Base-by-base conservation (phyloP, 1,140 invertebrate species). In the Hestina assimilis region DNA sequence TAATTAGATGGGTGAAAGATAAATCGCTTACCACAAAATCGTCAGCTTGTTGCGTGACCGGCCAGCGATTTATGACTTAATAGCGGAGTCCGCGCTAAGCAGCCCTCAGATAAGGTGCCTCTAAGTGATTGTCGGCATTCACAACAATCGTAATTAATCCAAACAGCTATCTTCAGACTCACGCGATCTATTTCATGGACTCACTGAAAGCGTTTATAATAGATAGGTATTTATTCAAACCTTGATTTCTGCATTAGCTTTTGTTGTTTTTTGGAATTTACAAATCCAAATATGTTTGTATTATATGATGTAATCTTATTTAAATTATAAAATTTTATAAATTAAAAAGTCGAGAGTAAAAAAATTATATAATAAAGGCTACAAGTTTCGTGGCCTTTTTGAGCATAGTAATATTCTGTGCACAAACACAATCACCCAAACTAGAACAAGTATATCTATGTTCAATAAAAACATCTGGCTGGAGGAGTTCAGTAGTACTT, bases 41-140 rank as follows among this genome's bases (percentile, higher is more conserved):
- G 77, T 81, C 79, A 81, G 81, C 50, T 72, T 54, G 65, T 87
- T 79, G 81, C 83, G 83, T 87, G 83, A 80, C 81, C 75, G 38
- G 65, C 41, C 46, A 47, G 70, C 70, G 77, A 87, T 87, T 85
- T 87, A 87, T 84, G 82, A 84, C 82, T 87, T 85, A 84, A 87
- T 87, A 86, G 82, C 63, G 58, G 60, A 77, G 77, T 14, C 31
- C 73, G 72, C 72, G 75, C 77, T 83, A 86, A 86, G 80, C 83
- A 86, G 74, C 76, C 59, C 78, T 86, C 83, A 86, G 84, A 87
- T 86, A 87, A 85, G 84, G 78, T 79, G 76, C 72, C 74, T 80
- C 79, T 85, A 87, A 87, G 83, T 87, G 84, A 87, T 84, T 87
- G 84, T 87, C 83, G 84, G 81, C 69, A 72, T 72, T 83, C 82